Percentiles rank a stretch among this genome's conserved stretches.
phyloP scores from a whole-genome alignment of 2,113 vertebrate genomes.

The Pygoscelis antarcticus region DNA sequence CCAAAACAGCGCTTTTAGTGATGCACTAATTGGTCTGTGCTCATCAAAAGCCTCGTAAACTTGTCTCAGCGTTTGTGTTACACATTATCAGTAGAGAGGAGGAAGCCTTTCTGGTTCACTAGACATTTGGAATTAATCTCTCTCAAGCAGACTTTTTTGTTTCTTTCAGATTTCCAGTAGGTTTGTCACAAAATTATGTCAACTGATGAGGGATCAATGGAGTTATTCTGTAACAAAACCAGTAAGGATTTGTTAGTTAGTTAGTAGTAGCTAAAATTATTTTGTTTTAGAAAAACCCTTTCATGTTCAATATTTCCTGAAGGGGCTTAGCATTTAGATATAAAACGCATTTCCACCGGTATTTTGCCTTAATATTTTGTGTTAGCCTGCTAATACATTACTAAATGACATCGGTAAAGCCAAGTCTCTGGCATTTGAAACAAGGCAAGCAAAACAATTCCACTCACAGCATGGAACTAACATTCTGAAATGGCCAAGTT shows the following conservation, averaged over 20 bases:
- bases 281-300: neutral
- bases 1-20: neutral
- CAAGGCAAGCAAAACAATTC: neutral
- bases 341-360: neutral
- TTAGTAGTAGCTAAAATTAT: neutral
- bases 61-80: neutral
- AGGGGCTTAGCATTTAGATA: neutral
- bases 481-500: neutral
- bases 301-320: neutral
- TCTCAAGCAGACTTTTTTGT: neutral
- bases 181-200: neutral
- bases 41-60: neutral
- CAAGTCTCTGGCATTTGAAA: neutral
- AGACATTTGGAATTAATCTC: neutral
- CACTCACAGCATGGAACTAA: neutral
- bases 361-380: neutral
- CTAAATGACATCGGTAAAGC: neutral
- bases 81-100: fast-evolving
- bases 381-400: neutral
- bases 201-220: neutral
- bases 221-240: neutral
- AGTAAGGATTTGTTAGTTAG: neutral
- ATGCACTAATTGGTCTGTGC: neutral
- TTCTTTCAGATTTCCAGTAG: neutral
- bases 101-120: neutral